phyloP scores from a whole-genome alignment of 1,140 invertebrate species.

The Hylaeus anthracinus region DNA sequence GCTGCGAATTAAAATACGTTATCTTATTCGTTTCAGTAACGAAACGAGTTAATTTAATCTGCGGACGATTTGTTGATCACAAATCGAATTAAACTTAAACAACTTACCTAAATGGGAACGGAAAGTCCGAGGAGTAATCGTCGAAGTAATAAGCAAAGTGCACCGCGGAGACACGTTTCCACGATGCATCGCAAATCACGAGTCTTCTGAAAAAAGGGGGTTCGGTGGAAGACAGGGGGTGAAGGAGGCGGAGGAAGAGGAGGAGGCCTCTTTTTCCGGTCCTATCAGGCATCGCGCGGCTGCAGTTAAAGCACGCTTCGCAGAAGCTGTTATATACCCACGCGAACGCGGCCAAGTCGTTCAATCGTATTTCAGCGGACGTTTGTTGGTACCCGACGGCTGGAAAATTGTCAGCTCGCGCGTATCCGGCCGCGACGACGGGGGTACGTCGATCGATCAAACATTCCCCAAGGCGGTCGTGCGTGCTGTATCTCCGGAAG shows the following conservation, averaged over 20 bases:
- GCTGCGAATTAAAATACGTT: not conserved
- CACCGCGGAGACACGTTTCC: not conserved
- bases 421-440: not conserved
- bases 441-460: slow-evolving; percentile 40
- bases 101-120: no score
- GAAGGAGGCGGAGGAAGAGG: not conserved
- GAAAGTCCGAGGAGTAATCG: not conserved
- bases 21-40: no score
- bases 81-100: no score
- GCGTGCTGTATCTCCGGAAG: no score
- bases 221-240: not conserved
- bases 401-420: slow-evolving; percentile 34
- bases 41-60: no score
- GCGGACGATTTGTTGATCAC: no score
- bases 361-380: not conserved
- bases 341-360: not conserved
- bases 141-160: slow-evolving; percentile 12
- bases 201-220: not conserved
- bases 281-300: slow-evolving; percentile 6
- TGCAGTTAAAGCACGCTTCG: slow-evolving; percentile 20
- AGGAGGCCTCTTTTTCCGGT: slow-evolving; percentile 17
- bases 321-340: slow-evolving; percentile 18
- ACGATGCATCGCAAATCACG: not conserved
- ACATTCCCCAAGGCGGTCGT: not conserved
- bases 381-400: not conserved